Evolutionary conservation across 2,888 invertebrate genomes (phyloP), one percentile per base, ranked within the genome.

Genomic region (Shargacucullia verbasci): DNA sequence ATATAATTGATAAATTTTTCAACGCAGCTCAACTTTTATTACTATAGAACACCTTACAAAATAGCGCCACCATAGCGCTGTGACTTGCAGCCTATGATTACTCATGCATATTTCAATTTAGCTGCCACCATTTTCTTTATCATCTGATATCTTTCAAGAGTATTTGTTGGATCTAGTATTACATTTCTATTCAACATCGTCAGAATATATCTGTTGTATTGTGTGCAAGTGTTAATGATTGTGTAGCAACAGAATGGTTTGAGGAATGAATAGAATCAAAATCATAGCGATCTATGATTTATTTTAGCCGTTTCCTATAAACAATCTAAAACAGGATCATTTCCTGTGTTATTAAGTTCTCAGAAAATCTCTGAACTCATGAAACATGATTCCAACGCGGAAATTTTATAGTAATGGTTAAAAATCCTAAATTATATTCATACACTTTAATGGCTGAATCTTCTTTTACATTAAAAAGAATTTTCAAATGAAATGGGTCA

Each of bases 401-500:
- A 69, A 69, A 52, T 67, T 53, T 45, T 50, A 61, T 25, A 59
- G 52, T 37, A 12, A n/a, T 39, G 55, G 12, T 45, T 61, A 33
- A 20, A 7, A 14, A 45, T 55, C 12, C 25, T 5, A 41, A 46
- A 45, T 31, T 15, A 15, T 29, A 43, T 38, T 9, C 29, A 47
- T 27, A 41, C 43, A 8, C 40, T 37, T 41, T 55, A 55, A 48
- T 61, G 47, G 39, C 20, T 20, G 4, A 20, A 20, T 20, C 20
- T 20, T 2, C 1, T 29, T 29, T 60, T 31, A 25, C 14, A 47
- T 50, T 55, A 44, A 50, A 69, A 48, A 34, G 20, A 44, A 45
- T 47, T 45, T 9, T 3, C 40, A 14, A 37, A 41, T 37, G 47
- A 70, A 65, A 70, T 70, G 12, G 70, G 71, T 65, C 71, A 41